Base-by-base conservation (phyloP, 2,888 invertebrate genomes). In the Cremastinae sp. region DNA sequence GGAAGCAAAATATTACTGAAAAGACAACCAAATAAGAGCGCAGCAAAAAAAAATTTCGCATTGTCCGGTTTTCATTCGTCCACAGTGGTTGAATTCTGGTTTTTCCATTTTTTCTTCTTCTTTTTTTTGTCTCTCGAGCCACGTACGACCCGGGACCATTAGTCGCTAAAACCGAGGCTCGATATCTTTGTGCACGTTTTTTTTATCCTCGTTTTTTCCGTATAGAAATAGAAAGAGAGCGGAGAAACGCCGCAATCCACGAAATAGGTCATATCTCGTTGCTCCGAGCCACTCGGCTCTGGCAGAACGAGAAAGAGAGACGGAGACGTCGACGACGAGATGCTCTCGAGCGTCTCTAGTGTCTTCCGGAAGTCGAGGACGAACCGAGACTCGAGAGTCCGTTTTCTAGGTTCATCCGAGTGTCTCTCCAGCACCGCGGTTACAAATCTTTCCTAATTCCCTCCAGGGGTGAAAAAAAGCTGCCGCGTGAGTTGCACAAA, bases 211-310 rank as follows among this genome's bases (percentile, higher is more conserved):
- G 2, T 28, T 28, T 28, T 28, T 28, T 28, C 5, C 28, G 28
- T 28, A 28, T 28, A 28, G 41, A 10, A 18, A 18, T 39, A 41
- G n/a, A 39, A 8, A 39, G 16, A 10, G 5, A 35, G 18, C 47
- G 49, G 20, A 37, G 55, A 20, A 51, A 70, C 18, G 59, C 78
- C 78, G 76, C 70, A 75, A 78, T 78, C 37, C 14, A 74, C 64
- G 78, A 86, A 84, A 86, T 85, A 82, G 85, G 83, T 85, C 83
- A 82, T 82, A 81, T 79, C 77, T 65, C 62, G 68, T 71, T 69
- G 74, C 62, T 43, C 28, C 51, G 68, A 51, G 51, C 41, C 49
- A 55, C 16, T 51, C 69, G 58, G 41, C 49, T 69, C 59, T 22
- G 16, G 10, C 22, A 41, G 20, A 47, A 49, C 22, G 49, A 49